These are phyloP conservation scores for Diorhabda carinulata DNA, from an alignment of 1,140 invertebrate genomes.

Conservation along the genomic window DNA sequence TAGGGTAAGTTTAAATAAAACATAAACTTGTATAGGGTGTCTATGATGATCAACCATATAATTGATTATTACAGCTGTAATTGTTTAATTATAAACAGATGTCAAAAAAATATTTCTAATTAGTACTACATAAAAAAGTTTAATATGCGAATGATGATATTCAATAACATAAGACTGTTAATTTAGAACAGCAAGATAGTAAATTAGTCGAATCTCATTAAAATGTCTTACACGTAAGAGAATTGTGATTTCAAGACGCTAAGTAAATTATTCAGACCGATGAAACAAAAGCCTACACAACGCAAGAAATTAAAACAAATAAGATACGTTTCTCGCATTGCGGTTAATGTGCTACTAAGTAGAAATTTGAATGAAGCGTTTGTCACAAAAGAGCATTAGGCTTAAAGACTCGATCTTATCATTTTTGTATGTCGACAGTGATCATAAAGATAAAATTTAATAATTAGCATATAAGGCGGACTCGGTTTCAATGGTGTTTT, in stretches of 20 bases:
- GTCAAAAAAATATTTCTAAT: no score
- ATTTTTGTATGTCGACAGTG: neutral
- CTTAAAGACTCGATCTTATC: neutral
- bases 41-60: no score
- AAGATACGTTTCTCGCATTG: slow-evolving; percentile 10
- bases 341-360: neutral
- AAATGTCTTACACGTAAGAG: slow-evolving; percentile 43
- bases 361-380: neutral
- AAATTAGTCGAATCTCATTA: slow-evolving; percentile 38
- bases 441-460: no score
- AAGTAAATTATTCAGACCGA: slow-evolving; percentile 46
- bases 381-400: neutral
- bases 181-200: slow-evolving; percentile 40
- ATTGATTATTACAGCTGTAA: no score
- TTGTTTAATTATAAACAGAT: no score
- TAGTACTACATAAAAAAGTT: neutral
- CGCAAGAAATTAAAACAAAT: slow-evolving; percentile 31
- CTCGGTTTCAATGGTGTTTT: no score
- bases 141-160: slow-evolving; percentile 2
- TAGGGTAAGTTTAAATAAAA: no score
- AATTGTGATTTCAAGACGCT: slow-evolving; percentile 47
- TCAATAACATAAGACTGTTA: slow-evolving; percentile 42
- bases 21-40: no score
- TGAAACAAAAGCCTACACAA: slow-evolving; percentile 37
- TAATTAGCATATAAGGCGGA: no score